Base-by-base conservation (phyloP, 2,888 invertebrate genomes). In the Callosobruchus maculatus region DNA sequence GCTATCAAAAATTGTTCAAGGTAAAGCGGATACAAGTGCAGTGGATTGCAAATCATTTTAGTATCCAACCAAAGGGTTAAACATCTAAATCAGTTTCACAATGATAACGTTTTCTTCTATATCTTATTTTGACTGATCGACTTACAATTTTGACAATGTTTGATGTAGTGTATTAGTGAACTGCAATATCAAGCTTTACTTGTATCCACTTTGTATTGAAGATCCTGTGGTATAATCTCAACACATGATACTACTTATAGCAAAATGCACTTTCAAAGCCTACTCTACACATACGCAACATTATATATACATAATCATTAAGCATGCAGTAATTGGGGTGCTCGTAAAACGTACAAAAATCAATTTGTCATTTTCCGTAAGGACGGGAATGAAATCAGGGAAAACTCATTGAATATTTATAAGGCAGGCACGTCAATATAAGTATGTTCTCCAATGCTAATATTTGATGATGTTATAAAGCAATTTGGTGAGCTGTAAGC, bases 251-350 rank as follows among this genome's bases (percentile, higher is more conserved):
- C n/a, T n/a, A 22, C 4, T 18, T 18, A 22, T 20, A 69, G 69
- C 21, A n/a, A 20, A 21, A 69, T 22, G 22, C 69, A 18, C 69
- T 69, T 22, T n/a, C 70, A 26, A 70, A 70, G 22, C 26, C 21
- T 26, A 70, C 70, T 18, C 20, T 26, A 70, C 22, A 70, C 70
- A 71, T 71, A 73, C 22, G 68, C 68, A 71, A 70, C 68, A 71
- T 66, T 70, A 22, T 68, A 71, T 71, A 72, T 71, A 31, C 22
- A 70, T 49, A 71, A 74, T 77, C 74, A 77, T 78, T 74, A 72
- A 76, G 71, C 79, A 77, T 77, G 78, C 79, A 77, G 77, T 78
- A 76, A 78, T 78, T 78, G 79, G 74, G 49, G 49, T 49, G 13
- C 49, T 49, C 76, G 74, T 76, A 77, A 76, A 70, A n/a, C 21